These are phyloP conservation scores for Coremacera marginata DNA, from an alignment of 2,888 invertebrate genomes.

Conservation along the genomic window DNA sequence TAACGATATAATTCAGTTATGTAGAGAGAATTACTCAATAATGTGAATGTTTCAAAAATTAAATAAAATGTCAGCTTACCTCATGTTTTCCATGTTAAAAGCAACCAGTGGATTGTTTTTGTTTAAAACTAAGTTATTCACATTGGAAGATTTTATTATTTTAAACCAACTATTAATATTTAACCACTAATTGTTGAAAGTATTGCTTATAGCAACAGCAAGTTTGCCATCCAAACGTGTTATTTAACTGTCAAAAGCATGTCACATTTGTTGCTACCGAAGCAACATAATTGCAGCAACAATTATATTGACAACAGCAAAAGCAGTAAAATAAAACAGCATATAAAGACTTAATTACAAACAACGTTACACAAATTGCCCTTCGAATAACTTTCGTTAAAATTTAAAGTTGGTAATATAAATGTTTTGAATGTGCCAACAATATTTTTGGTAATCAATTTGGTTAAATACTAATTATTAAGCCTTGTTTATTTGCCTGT, in stretches of 20 bases:
- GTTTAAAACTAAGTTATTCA: neutral
- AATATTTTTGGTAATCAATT: slow-evolving; percentile 14
- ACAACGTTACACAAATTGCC: neutral
- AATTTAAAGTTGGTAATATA: neutral
- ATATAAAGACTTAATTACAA: neutral
- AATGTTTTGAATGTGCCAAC: neutral
- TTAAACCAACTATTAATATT: neutral
- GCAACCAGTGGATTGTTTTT: neutral
- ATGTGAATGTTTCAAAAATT: too few species aligned
- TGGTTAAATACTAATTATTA: neutral
- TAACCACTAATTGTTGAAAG: slow-evolving; percentile 30
- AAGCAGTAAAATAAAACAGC: neutral
- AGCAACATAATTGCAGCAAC: slow-evolving; percentile 28
- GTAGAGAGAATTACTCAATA: too few species aligned
- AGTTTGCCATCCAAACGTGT: neutral
- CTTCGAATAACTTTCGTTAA: neutral
- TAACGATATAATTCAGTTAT: too few species aligned
- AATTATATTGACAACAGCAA: neutral
- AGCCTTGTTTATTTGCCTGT: neutral
- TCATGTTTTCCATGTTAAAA: too few species aligned
- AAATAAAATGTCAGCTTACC: too few species aligned
- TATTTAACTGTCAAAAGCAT: slow-evolving; percentile 63
- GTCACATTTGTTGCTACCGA: slow-evolving; percentile 65
- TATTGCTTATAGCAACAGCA: neutral
- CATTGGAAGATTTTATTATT: too few species aligned